Evolutionary conservation across 2,888 invertebrate species (phyloP).

Genomic region (Ametastegia equiseti): DNA sequence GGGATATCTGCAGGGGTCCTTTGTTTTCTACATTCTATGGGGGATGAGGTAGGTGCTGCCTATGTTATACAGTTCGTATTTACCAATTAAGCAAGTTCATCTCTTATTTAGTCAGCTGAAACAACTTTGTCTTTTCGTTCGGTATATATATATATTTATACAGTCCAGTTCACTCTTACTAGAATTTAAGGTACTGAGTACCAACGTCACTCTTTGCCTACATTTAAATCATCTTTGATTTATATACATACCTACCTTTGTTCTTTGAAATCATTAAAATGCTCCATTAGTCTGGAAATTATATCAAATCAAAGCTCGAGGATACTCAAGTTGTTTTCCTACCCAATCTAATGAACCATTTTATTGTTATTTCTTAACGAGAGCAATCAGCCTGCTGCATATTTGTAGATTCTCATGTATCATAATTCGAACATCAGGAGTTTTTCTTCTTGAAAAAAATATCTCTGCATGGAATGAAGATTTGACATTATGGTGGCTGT

Average conservation of each 20-base stretch:
- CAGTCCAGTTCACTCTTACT: not conserved
- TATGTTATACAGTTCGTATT: too few relatives aligned
- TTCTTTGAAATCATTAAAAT: not conserved
- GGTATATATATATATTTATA: not conserved
- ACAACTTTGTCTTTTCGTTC: not conserved
- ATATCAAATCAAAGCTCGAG: not conserved
- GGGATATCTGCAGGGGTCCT: too few relatives aligned
- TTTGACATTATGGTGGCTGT: too few relatives aligned
- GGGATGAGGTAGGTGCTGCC: too few relatives aligned
- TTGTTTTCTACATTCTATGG: too few relatives aligned
- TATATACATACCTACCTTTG: not conserved
- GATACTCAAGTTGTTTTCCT: constrained; percentile 10
- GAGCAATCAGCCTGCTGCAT: constrained; percentile 18
- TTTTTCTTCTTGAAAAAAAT: too few relatives aligned
- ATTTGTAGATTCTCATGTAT: not conserved
- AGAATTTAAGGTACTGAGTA: not conserved
- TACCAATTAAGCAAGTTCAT: not conserved
- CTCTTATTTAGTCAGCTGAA: not conserved
- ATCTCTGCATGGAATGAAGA: too few relatives aligned
- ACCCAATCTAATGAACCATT: not conserved
- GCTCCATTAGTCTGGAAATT: not conserved
- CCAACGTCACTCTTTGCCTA: not conserved
- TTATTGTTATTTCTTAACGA: constrained; percentile 17
- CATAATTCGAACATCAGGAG: not conserved
- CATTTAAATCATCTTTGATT: not conserved